phyloP scores from a whole-genome alignment of 2,797 vertebrate species.

The Megaceryle alcyon region DNA sequence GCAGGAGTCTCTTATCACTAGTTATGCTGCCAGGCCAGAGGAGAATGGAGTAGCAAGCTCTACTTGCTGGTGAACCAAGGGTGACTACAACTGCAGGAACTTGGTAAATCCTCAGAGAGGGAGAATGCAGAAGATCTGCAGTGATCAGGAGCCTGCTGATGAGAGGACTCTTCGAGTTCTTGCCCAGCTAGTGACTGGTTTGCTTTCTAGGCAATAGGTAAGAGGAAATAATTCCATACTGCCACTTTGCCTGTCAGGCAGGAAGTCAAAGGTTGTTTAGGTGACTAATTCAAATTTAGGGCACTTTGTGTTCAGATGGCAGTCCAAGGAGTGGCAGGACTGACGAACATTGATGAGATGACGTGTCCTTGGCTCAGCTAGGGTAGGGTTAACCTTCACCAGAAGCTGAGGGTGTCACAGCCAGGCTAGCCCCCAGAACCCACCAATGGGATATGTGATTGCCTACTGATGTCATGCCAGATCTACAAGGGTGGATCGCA shows the following conservation, averaged over 20 bases:
- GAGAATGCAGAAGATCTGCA: neutral
- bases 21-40: neutral
- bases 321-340: neutral
- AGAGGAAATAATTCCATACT: neutral
- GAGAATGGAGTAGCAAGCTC: neutral
- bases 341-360: neutral
- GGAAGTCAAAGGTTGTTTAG: constrained; percentile 17
- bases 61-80: neutral
- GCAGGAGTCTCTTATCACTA: neutral
- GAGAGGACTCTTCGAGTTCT: neutral
- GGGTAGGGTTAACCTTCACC: neutral
- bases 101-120: neutral
- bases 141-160: neutral
- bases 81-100: neutral
- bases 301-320: neutral
- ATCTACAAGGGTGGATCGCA: no score
- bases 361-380: neutral
- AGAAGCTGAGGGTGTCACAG: neutral
- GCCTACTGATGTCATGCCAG: neutral
- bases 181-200: neutral
- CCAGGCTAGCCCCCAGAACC: neutral
- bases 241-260: neutral
- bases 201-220: constrained; percentile 18
- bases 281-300: neutral
- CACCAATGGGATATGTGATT: neutral